Evolutionary conservation across 1,140 invertebrate species (phyloP), one percentile per base, ranked within the genome.

Genomic region (Drosophila parabipectinata): DNA sequence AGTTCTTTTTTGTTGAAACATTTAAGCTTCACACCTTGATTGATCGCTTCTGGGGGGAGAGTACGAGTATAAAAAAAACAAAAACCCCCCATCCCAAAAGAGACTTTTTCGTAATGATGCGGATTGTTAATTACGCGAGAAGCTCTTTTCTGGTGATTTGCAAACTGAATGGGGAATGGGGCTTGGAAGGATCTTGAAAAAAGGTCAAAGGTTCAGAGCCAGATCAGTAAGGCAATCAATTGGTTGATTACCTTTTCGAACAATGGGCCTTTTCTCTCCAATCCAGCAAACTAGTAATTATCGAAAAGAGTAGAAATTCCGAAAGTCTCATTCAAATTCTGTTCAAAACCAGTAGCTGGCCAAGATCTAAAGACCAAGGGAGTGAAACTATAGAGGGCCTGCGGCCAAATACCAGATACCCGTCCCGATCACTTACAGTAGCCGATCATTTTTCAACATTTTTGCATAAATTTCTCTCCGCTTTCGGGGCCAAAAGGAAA

Each of bases 371-470:
- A 45, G 58, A 14, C 41, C 10, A 44, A 56, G 59, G 72, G 44
- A 50, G 76, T 73, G 68, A 69, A 66, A 54, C 72, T 62, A 15
- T 6, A 1, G 39, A 12, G 9, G 26, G 57, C 71, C 71, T 18
- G 45, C 12, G 58, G 71, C 57, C 24, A 62, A 41, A 30, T 21
- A 28, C n/a, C 8, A 26, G 32, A 24, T 24, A 18, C 2, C 30
- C 48, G 50, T 9, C 50, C 55, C 47, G 37, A 50, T 47, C 71
- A 83, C 21, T 82, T 83, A 82, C 79, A 78, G 79, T 83, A 83
- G 79, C 79, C 79, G 79, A 87, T 62, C 83, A 87, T 87, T 87
- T 80, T 85, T 88, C 79, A 79, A 82, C 71, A 82, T 79, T 87
- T 87, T 87, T 87, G 82, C 82, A 87, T 87, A 87, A 87, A 88